Percentiles rank a stretch among this genome's conserved stretches.
These are phyloP conservation scores for Phenganax marumi DNA, from an alignment of 92 coral and sea anemone genomes.

Conservation along the genomic window DNA sequence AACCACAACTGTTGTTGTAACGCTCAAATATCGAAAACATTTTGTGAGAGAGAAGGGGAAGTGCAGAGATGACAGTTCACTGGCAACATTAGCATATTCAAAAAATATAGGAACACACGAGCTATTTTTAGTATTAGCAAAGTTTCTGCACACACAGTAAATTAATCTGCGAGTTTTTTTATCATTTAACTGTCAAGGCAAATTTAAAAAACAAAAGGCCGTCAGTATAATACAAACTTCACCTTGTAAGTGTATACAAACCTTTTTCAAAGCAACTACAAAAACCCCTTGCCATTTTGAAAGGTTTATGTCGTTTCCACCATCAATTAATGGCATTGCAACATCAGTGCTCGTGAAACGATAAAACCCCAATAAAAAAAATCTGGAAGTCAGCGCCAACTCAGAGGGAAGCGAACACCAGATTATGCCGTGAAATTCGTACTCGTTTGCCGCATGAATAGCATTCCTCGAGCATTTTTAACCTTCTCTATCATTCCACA, in stretches of 20 bases:
- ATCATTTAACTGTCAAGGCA: constrained; percentile 35
- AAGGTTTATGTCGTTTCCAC: constrained; percentile 38
- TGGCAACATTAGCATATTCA: constrained; percentile 2
- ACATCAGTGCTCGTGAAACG: constrained; percentile 20
- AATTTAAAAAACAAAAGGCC: background rate
- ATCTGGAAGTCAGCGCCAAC: background rate
- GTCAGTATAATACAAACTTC: background rate
- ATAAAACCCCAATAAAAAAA: background rate
- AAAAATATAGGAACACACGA: background rate
- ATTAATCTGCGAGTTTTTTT: background rate
- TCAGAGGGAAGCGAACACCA: constrained; percentile 13
- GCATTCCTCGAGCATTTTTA: background rate
- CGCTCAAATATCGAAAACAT: background rate
- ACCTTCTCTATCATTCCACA: background rate
- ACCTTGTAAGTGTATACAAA: constrained; percentile 40
- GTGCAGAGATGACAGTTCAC: background rate
- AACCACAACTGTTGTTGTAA: no score
- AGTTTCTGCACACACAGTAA: background rate
- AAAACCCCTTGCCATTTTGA: constrained; percentile 96
- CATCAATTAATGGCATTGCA: constrained; percentile 39
- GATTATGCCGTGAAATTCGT: background rate
- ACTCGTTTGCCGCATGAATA: background rate
- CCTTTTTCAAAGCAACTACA: constrained; percentile 83
- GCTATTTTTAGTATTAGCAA: background rate
- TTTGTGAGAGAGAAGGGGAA: background rate